These are phyloP conservation scores for Melanocharis versteri DNA, from an alignment of 2,113 vertebrate species.

Conservation along the genomic window DNA sequence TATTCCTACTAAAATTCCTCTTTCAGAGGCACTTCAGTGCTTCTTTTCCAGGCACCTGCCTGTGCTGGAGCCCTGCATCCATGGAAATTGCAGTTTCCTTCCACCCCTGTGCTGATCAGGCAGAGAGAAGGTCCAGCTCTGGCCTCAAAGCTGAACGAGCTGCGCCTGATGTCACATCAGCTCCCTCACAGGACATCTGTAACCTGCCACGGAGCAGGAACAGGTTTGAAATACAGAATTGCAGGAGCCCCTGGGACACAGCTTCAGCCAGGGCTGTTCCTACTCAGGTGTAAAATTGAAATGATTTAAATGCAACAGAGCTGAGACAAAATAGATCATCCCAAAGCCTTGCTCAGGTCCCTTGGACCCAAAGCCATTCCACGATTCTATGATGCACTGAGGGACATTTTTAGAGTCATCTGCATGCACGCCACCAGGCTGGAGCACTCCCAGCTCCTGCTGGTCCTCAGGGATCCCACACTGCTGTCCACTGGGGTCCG, in stretches of 20 bases:
- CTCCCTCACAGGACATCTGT: not conserved
- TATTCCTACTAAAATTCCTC: not conserved
- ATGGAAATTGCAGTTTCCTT: not conserved
- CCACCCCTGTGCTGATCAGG: not conserved
- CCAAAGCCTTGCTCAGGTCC: not conserved
- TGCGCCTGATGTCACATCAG: not conserved
- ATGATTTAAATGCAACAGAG: not conserved
- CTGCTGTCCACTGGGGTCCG: not conserved
- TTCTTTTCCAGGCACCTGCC: not conserved
- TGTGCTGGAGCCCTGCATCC: not conserved
- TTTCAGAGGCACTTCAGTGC: not conserved
- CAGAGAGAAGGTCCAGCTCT: not conserved
- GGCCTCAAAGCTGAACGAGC: not conserved
- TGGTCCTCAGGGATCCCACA: not conserved
- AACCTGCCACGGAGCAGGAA: not conserved
- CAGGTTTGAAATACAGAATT: not conserved
- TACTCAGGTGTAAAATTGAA: not conserved
- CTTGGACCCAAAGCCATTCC: not conserved
- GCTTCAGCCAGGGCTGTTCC: not conserved
- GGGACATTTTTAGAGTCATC: not conserved
- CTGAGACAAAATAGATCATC: not conserved
- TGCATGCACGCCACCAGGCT: not conserved
- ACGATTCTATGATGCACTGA: not conserved
- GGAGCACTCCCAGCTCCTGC: not conserved
- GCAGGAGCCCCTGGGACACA: not conserved